phyloP scores from a whole-genome alignment of 2,888 invertebrate genomes.

The Dioctria linearis region DNA sequence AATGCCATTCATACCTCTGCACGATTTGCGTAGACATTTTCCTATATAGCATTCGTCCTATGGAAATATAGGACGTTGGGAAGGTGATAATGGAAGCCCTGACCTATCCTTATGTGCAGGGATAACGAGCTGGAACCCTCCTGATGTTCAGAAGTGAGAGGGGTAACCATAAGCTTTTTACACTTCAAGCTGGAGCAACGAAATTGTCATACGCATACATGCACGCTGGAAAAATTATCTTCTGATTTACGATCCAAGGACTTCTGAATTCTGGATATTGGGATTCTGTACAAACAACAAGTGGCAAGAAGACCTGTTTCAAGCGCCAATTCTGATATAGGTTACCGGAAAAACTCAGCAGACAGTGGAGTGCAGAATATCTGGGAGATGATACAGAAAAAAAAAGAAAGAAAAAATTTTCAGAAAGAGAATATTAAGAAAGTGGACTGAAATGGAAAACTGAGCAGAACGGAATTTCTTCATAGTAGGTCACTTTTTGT shows the following conservation, averaged over 20 bases:
- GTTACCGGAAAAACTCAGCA: slow-evolving; percentile 46
- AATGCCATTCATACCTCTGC: background rate
- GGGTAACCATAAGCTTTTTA: slow-evolving; percentile 17
- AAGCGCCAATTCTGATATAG: slow-evolving; percentile 40
- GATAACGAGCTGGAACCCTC: slow-evolving; percentile 28
- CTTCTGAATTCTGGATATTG: slow-evolving; percentile 13
- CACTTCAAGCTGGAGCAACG: background rate
- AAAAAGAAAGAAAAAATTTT: background rate
- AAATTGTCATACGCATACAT: slow-evolving; percentile 47
- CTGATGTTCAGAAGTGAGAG: slow-evolving; percentile 17
- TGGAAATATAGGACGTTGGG: background rate
- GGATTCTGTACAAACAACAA: slow-evolving; percentile 36
- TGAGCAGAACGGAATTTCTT: slow-evolving; percentile 30
- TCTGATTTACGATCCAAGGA: slow-evolving; percentile 41
- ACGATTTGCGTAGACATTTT: slow-evolving; percentile 5
- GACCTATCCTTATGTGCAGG: slow-evolving; percentile 51
- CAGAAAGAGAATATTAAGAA: slow-evolving; percentile 19
- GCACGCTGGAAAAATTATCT: slow-evolving; percentile 47
- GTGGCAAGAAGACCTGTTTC: slow-evolving; percentile 51
- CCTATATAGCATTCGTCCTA: background rate
- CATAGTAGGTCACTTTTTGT: slow-evolving; percentile 29
- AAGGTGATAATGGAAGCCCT: slow-evolving; percentile 46
- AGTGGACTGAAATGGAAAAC: background rate
- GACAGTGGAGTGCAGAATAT: background rate
- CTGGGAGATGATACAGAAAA: background rate